Percentiles rank a stretch among this genome's conserved stretches.
phyloP scores from a whole-genome alignment of 2,113 vertebrate genomes.

The Theristicus caerulescens region DNA sequence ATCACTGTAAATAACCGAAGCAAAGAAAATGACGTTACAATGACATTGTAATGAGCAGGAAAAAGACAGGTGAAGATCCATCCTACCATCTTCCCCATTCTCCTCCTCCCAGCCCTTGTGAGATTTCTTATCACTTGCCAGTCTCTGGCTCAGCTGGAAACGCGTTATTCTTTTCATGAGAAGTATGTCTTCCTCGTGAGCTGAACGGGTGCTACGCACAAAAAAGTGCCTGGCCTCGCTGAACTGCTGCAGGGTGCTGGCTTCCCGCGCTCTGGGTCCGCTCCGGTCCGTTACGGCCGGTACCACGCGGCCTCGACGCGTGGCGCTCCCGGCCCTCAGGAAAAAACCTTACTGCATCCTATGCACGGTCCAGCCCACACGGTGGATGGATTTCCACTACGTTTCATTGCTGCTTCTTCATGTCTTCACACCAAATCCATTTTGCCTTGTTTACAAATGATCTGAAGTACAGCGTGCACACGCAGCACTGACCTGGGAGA shows the following conservation, averaged over 20 bases:
- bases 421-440: not conserved
- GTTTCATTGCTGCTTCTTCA: not conserved
- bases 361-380: accelerated
- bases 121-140: not conserved
- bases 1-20: not conserved
- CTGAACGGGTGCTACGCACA: not conserved
- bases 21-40: not conserved
- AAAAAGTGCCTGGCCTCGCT: not conserved
- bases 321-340: accelerated
- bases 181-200: accelerated
- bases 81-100: not conserved
- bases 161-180: accelerated
- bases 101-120: not conserved
- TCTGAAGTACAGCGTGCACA: accelerated
- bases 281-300: not conserved
- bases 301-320: accelerated
- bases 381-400: accelerated
- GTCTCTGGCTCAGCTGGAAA: not conserved
- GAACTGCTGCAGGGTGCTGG: not conserved
- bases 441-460: not conserved
- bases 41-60: not conserved
- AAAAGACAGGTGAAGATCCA: not conserved
- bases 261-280: not conserved
- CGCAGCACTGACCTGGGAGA: accelerated
- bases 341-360: accelerated